Evolutionary conservation across 2,888 invertebrate species (phyloP), one percentile per base, ranked within the genome.

Genomic region (Stegana nigrithorax): DNA sequence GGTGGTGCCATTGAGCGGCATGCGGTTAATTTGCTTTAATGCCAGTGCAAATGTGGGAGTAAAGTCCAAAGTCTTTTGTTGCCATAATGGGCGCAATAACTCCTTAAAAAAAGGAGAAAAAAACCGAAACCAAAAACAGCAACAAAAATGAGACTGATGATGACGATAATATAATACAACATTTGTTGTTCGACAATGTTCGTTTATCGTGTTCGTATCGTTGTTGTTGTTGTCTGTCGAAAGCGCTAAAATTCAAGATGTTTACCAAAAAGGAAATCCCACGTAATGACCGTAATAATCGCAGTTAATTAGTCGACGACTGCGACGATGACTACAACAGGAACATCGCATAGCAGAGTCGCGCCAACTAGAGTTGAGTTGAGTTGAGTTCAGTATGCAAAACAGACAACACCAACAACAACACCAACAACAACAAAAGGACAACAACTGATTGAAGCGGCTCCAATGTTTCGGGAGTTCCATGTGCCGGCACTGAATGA

Each of bases 251-350:
- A 81, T 75, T 82, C 82, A 82, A 82, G 82, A 82, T 82, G 81
- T 81, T 82, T 74, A 76, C 77, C 75, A 62, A 80, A 81, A 73
- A 80, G 83, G 81, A 84, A 84, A 84, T 84, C 83, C 84, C 84
- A 84, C 84, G 84, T 84, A 84, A 84, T 84, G 84, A 84, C 83
- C 84, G 84, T 84, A 84, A 84, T 84, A 84, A 84, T 84, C 84
- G 84, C 79, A 84, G 84, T 84, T 84, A 84, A 84, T 84, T 84
- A 84, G 84, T 83, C 84, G 84, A 76, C 83, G 81, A 68, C 67
- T 59, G 67, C 26, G 32, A 36, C 84, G 84, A 76, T 82, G 81
- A 70, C 73, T 72, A 71, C 75, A 67, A 68, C 72, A 67, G 65
- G 68, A 65, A 53, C 63, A 47, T 56, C 25, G 39, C 25, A n/a